Percentiles rank a stretch among this genome's conserved stretches.
These are phyloP conservation scores for Brachypodius melanocephalos DNA, from an alignment of 2,113 vertebrate species.

Conservation along the genomic window DNA sequence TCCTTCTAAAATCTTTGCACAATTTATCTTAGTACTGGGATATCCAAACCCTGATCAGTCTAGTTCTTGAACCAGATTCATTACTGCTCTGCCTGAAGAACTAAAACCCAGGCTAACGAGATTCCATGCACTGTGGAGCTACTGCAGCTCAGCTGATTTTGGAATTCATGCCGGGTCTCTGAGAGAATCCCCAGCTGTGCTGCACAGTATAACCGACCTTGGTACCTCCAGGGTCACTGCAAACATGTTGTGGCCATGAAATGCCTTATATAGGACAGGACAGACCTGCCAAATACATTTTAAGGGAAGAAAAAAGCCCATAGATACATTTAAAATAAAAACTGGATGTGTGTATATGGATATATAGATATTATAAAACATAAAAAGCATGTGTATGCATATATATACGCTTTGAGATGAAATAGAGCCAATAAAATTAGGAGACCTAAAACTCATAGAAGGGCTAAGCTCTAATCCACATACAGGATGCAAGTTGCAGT, in stretches of 20 bases:
- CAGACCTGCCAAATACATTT: background rate
- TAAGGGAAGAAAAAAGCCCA: background rate
- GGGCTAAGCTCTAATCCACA: conserved; percentile 1
- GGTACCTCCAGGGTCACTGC: background rate
- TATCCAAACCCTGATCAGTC: background rate
- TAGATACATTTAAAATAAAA: background rate
- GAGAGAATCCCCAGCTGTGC: background rate
- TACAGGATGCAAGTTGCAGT: background rate
- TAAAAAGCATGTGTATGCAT: background rate
- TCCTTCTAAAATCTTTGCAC: background rate
- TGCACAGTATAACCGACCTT: accelerated
- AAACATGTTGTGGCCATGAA: background rate
- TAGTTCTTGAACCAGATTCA: background rate
- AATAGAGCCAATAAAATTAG: background rate
- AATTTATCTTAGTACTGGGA: background rate
- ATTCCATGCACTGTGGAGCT: background rate
- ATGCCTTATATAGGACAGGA: background rate
- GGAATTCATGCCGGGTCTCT: background rate
- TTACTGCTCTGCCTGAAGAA: background rate
- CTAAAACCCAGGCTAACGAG: background rate
- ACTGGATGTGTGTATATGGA: accelerated
- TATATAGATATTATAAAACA: background rate
- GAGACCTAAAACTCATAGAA: background rate
- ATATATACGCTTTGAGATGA: background rate
- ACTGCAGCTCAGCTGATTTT: background rate